Base-by-base conservation (phyloP, 1,140 invertebrate species). In the Hypsibius dujardini region DNA sequence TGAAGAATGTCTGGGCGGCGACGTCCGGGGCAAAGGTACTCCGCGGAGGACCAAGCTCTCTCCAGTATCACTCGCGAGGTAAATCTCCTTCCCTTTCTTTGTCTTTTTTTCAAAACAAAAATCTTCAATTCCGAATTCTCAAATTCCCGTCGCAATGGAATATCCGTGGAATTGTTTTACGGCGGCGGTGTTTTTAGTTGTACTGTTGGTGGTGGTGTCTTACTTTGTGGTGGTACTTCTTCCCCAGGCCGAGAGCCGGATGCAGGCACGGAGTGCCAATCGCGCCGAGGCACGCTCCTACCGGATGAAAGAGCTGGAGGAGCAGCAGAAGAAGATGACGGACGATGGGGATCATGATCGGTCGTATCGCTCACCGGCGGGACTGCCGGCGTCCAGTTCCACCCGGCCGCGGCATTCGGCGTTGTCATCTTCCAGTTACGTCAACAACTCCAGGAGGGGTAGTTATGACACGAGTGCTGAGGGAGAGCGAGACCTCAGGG, bases 281-380 rank as follows among this genome's bases (percentile, higher is more conserved):
- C 75, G 84, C 69, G 93, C 91, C 1, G 93, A 97, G 81, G 94
- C 94, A 47, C 84, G 94, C 70, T 92, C 96, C 81, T 94, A 96
- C 75, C 87, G 94, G 76, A 92, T 95, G 87, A 84, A 87, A 73
- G 93, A 96, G 80, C 82, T 97, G 73, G 94, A 97, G 81, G 86
- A 90, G 70, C 92, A 94, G 78, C 92, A 95, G 77, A 88, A 89
- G 76, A 92, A 97, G 78, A 88, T 90, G 74, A 75, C 75, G 72
- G 72, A 74, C 46, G 1, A 40, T 47, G 7, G 42, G 12, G 46
- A 42, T 42, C 7, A 7, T 42, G 7, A 67, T 42, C 45, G 12
- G 45, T 67, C 62, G 7, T 67, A 7, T 42, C 62, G 62, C 7
- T 67, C 62, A 14, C 42, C 62, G 42, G 12, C 62, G 12, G 45